Base-by-base conservation (phyloP, 2,113 vertebrate species). In the Sarotherodon lohbergeri region DNA sequence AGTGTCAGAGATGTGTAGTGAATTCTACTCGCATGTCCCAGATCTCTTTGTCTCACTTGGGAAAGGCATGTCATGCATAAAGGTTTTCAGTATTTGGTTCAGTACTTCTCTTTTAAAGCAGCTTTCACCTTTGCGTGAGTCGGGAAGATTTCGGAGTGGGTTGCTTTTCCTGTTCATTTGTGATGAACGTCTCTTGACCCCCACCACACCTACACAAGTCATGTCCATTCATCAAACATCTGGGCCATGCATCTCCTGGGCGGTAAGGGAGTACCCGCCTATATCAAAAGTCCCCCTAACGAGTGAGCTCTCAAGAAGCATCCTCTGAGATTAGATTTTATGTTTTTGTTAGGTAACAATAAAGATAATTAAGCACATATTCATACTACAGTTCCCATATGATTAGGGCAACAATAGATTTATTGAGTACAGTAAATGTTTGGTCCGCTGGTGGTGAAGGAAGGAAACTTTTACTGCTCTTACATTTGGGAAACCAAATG, bases 201-300 rank as follows among this genome's bases (percentile, higher is more conserved):
- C 81, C 55, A 54, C 90, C 92, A 90, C 92, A 89, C 88, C 93
- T 93, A 87, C 55, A 68, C 71, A 16, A 56, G 50, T 66, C 76
- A 50, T 56, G 85, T 91, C 80, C 83, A 92, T 93, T 94, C 82
- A 83, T 93, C 92, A 94, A 63, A 54, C 93, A 90, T 93, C 94
- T 93, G 93, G 81, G 87, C 91, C 91, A 61, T 93, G 32, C 91
- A 94, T 95, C 93, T 94, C 90, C 92, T 92, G 93, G 88, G 80
- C 84, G 80, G 63, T 79, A 1, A 88, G 43, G 50, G 56, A 71
- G 84, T 63, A 86, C 55, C 83, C 82, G 87, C 79, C 71, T 84
- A 56, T 32, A 86, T 89, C 86, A 52, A 82, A 52, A 10, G 22
- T 59, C 59, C 89, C 89, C 89, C 85, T 22, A 1, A 50, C 39